These are phyloP conservation scores for Atherinosoma microstoma DNA, from an alignment of 2,797 vertebrate genomes.

Conservation along the genomic window DNA sequence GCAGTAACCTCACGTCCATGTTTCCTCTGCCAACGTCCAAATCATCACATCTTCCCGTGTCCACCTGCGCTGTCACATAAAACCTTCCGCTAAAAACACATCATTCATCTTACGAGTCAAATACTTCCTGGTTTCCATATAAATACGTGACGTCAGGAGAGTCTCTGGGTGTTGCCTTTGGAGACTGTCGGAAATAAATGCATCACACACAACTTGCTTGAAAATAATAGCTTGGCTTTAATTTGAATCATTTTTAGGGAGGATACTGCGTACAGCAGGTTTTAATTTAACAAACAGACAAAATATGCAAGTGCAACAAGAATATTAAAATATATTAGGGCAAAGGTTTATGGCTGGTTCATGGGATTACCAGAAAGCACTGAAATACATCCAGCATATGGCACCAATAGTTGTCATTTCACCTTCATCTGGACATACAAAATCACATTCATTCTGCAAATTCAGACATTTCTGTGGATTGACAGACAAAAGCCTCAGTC, in stretches of 20 bases:
- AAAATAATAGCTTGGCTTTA: not conserved
- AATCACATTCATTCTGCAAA: not conserved
- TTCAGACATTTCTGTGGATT: not conserved
- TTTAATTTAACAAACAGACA: too few relatives aligned
- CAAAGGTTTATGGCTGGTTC: too few relatives aligned
- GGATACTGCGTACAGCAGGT: too few relatives aligned
- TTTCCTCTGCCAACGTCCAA: slow-evolving; percentile 30
- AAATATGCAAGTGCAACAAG: too few relatives aligned
- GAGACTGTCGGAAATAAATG: not conserved
- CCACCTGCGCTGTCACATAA: not conserved
- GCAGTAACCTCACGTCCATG: slow-evolving; percentile 63
- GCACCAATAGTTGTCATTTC: not conserved
- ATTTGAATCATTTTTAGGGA: not conserved
- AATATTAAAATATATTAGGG: too few relatives aligned
- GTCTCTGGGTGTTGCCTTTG: slow-evolving; percentile 17
- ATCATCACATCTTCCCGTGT: slow-evolving; percentile 52
- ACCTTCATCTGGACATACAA: not conserved
- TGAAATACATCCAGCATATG: too few relatives aligned
- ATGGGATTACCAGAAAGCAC: too few relatives aligned
- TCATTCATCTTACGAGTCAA: not conserved
- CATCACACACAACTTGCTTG: too few relatives aligned
- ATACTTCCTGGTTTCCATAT: slow-evolving; percentile 55
- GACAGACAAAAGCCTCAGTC: not conserved
- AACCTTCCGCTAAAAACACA: not conserved
- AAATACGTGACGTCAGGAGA: slow-evolving; percentile 47